Percentiles rank a stretch among this genome's conserved stretches.
phyloP scores from a whole-genome alignment of 2,888 invertebrate species.

The Perizoma affinitatum region DNA sequence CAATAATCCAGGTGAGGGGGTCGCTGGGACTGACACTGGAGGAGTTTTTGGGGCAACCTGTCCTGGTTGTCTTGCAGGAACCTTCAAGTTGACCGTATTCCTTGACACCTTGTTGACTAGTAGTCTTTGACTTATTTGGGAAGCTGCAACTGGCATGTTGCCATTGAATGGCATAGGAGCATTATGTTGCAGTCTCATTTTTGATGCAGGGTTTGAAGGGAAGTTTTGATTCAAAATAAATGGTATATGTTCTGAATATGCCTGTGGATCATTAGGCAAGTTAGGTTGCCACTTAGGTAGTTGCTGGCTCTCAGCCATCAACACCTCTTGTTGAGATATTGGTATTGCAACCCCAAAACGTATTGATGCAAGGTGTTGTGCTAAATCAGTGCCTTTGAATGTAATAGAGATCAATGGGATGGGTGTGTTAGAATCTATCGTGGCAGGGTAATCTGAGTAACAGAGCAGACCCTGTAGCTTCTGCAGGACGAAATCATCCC shows the following conservation, averaged over 20 bases:
- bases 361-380: slow-evolving; percentile 70
- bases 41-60: slow-evolving; percentile 48
- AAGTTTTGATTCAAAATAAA: slow-evolving; percentile 74
- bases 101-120: slow-evolving; percentile 64
- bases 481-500: slow-evolving; percentile 77
- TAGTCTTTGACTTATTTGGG: slow-evolving; percentile 66
- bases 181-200: slow-evolving; percentile 72
- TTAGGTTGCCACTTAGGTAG: slow-evolving; percentile 60
- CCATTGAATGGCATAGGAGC: slow-evolving; percentile 65
- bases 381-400: slow-evolving; percentile 77
- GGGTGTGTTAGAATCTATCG: slow-evolving; percentile 66
- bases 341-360: slow-evolving; percentile 75
- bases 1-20: slow-evolving; percentile 14
- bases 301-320: slow-evolving; percentile 52
- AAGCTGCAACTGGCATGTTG: slow-evolving; percentile 51
- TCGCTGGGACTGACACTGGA: not conserved
- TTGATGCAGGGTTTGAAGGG: slow-evolving; percentile 72
- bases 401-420: slow-evolving; percentile 74
- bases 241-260: slow-evolving; percentile 70
- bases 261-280: slow-evolving; percentile 52
- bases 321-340: slow-evolving; percentile 75
- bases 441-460: slow-evolving; percentile 69
- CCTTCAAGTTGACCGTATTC: slow-evolving; percentile 63
- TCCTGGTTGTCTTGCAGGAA: slow-evolving; percentile 62
- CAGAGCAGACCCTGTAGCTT: slow-evolving; percentile 72